Evolutionary conservation across 2,888 invertebrate genomes (phyloP).

Genomic region (Lysandra bellargus): DNA sequence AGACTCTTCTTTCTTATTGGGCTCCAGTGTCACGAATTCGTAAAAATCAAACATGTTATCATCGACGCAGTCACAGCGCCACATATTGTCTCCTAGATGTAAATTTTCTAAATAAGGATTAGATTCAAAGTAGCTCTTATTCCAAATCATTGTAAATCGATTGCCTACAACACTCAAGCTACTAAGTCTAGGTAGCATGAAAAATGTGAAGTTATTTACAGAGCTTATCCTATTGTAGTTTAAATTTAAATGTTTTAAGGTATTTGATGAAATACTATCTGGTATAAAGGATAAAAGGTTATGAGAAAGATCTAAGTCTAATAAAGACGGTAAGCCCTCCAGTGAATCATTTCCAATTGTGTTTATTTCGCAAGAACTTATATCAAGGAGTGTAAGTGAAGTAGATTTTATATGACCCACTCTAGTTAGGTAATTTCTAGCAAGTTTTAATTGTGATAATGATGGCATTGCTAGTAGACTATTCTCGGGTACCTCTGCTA

Average conservation of each 20-base stretch:
- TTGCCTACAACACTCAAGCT: slow-evolving; percentile 85
- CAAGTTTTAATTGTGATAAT: slow-evolving; percentile 82
- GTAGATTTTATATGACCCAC: slow-evolving; percentile 80
- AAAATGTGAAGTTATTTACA: slow-evolving; percentile 83
- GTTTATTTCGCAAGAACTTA: slow-evolving; percentile 85
- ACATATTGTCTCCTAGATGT: slow-evolving; percentile 86
- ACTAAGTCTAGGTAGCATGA: slow-evolving; percentile 80
- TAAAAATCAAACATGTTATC: slow-evolving; percentile 82
- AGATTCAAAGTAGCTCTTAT: slow-evolving; percentile 78
- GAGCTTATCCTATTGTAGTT: slow-evolving; percentile 82
- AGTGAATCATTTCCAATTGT: slow-evolving; percentile 79
- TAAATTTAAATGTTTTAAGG: slow-evolving; percentile 81
- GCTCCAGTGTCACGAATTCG: slow-evolving; percentile 79
- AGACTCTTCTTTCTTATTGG: slow-evolving; percentile 75
- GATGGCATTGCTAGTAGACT: slow-evolving; percentile 82
- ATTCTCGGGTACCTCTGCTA: slow-evolving; percentile 80
- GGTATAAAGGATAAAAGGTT: slow-evolving; percentile 84
- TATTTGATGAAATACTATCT: slow-evolving; percentile 80
- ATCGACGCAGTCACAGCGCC: slow-evolving; percentile 87
- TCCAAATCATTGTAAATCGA: slow-evolving; percentile 83
- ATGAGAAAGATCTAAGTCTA: slow-evolving; percentile 82
- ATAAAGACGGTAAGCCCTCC: slow-evolving; percentile 80
- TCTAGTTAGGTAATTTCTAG: slow-evolving; percentile 82
- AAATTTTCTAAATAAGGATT: slow-evolving; percentile 81
- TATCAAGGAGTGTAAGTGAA: slow-evolving; percentile 80